A percentile compares a stretch with the other conserved stretches of the same genome.
Evolutionary conservation across 1,140 invertebrate genomes (phyloP).

Genomic region (Scylla paramamosain): DNA sequence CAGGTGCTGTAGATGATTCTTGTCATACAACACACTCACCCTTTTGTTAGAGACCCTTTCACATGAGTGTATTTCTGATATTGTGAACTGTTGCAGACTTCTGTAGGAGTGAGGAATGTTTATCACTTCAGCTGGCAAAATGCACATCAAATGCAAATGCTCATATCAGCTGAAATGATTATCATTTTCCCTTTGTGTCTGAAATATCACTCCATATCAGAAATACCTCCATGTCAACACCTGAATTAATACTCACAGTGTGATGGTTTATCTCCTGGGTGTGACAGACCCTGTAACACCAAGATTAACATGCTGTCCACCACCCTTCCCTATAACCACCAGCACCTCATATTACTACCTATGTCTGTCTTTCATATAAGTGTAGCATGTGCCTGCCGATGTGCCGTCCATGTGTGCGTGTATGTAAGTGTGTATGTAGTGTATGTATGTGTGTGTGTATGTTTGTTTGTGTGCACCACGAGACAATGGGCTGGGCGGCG

Average conservation of each 20-base stretch:
- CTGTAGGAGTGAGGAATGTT: too few relatives aligned
- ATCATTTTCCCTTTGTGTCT: too few relatives aligned
- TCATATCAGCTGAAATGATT: too few relatives aligned
- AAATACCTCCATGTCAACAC: too few relatives aligned
- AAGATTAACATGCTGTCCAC: neutral
- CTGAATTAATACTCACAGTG: too few relatives aligned
- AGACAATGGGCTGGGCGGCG: neutral
- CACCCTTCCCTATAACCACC: conserved; percentile 33
- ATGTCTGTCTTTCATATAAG: conserved; percentile 37
- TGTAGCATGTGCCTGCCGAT: conserved; percentile 1
- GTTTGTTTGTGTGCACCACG: conserved; percentile 28
- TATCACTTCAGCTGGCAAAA: too few relatives aligned
- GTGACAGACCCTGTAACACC: too few relatives aligned
- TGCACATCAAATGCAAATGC: too few relatives aligned
- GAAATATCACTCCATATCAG: too few relatives aligned
- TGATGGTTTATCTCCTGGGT: too few relatives aligned
- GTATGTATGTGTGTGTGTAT: neutral
- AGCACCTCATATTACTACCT: neutral
- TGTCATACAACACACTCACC: neutral
- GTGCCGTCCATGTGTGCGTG: neutral
- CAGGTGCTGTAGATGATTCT: neutral
- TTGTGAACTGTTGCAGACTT: too few relatives aligned
- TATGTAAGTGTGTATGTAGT: neutral
- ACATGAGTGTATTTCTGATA: too few relatives aligned
- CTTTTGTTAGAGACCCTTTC: neutral